These are phyloP conservation scores for Elysia crispata DNA, from an alignment of 2,888 invertebrate species.

Conservation along the genomic window DNA sequence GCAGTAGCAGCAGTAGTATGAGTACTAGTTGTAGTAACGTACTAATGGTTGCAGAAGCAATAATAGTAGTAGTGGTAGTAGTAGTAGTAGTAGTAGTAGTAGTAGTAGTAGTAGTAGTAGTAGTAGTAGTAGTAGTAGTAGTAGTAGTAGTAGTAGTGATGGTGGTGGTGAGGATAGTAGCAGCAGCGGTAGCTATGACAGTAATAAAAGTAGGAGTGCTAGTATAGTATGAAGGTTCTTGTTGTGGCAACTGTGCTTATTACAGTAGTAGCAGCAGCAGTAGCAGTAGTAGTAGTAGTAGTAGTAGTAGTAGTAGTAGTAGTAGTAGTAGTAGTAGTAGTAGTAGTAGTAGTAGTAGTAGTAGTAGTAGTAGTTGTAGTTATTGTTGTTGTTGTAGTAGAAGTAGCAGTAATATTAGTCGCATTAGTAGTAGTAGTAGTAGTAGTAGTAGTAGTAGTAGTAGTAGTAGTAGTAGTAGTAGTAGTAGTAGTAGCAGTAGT, in stretches of 20 bases:
- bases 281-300: not conserved
- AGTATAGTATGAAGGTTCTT: not conserved
- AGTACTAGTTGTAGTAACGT: no score
- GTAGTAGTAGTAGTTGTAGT: no score
- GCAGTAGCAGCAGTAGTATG: slow-evolving; percentile 21
- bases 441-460: slow-evolving; percentile 36
- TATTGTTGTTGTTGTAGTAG: no score
- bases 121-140: slow-evolving; percentile 28
- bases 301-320: not conserved
- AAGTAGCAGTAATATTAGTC: no score
- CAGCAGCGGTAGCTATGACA: not conserved
- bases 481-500: slow-evolving; percentile 36
- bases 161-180: not conserved
- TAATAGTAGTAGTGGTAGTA: slow-evolving; percentile 25
- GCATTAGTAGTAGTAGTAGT: no score
- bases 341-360: no score
- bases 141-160: slow-evolving; percentile 22
- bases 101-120: slow-evolving; percentile 28
- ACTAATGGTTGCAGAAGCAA: no score
- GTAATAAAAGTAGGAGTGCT: not conserved
- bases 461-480: slow-evolving; percentile 35
- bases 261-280: not conserved
- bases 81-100: slow-evolving; percentile 28
- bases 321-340: not conserved
- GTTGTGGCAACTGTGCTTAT: not conserved